Conservation (phyloP, 2,888 invertebrate genomes). For the Lamellibrachia columna region DNA sequence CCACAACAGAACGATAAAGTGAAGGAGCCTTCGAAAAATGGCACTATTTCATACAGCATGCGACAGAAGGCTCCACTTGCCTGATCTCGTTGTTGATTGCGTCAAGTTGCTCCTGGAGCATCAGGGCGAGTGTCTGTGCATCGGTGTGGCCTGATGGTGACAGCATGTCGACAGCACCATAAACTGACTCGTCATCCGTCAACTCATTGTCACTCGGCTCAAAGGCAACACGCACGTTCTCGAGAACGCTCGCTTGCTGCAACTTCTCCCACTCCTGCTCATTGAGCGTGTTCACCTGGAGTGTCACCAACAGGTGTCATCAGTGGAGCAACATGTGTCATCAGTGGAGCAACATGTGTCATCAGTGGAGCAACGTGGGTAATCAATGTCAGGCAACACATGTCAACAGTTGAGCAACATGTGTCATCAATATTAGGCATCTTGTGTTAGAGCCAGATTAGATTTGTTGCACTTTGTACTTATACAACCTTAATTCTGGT, state of each 20-base stretch:
- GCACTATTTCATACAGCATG: not conserved
- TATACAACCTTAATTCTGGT: too few relatives aligned
- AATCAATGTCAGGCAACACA: not conserved
- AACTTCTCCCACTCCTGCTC: slow-evolving; percentile 94
- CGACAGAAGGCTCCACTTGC: slow-evolving; percentile 31
- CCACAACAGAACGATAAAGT: too few relatives aligned
- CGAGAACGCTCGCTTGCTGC: slow-evolving; percentile 83
- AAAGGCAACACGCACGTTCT: slow-evolving; percentile 91
- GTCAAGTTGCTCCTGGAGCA: slow-evolving; percentile 99
- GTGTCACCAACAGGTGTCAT: not conserved
- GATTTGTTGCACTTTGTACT: too few relatives aligned
- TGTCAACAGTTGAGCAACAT: not conserved
- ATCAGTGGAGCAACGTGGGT: not conserved
- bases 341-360: not conserved
- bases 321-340: not conserved
- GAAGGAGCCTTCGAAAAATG: not conserved
- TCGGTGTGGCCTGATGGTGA: slow-evolving; percentile 76
- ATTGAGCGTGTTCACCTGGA: slow-evolving; percentile 64
- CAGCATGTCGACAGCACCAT: slow-evolving; percentile 76
- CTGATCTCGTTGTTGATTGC: slow-evolving; percentile 99
- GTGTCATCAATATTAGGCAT: not conserved
- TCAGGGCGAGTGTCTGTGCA: slow-evolving; percentile 96
- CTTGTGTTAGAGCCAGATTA: too few relatives aligned
- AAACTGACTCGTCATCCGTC: slow-evolving; percentile 78
- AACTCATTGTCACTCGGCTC: slow-evolving; percentile 78